phyloP scores from a whole-genome alignment of 64 coral and sea anemone genomes.

The Stichodactyla mertensii region DNA sequence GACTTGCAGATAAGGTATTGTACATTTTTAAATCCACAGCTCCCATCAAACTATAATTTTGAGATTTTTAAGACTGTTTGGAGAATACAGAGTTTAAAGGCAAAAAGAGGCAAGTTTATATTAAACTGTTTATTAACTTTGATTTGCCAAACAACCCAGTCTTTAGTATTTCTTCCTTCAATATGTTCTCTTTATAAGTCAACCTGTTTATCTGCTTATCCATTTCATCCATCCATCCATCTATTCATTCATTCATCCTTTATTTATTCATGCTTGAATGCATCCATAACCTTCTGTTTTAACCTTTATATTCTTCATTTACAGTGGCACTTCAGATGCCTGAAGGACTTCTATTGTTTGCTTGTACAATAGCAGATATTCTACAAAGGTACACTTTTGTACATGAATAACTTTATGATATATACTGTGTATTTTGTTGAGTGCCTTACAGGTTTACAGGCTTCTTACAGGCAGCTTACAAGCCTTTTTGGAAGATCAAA shows the following conservation, averaged over 20 bases:
- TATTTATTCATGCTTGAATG: too few species aligned
- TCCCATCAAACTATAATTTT: slow-evolving; percentile 97
- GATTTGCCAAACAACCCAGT: neutral
- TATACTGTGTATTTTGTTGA: too few species aligned
- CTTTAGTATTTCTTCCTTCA: neutral
- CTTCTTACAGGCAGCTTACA: too few species aligned
- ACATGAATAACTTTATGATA: too few species aligned
- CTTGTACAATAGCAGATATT: slow-evolving; percentile 95
- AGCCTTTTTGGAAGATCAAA: too few species aligned
- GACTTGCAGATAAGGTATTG: neutral
- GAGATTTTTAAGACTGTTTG: slow-evolving; percentile 94
- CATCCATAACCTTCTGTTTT: neutral
- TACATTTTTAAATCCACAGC: slow-evolving; percentile 24
- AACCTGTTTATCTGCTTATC: neutral
- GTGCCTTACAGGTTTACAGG: too few species aligned
- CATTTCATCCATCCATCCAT: neutral
- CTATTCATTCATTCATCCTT: neutral
- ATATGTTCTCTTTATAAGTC: neutral
- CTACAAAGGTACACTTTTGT: slow-evolving; percentile 66
- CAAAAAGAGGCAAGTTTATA: slow-evolving; percentile 53
- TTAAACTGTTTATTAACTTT: neutral
- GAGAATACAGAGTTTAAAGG: slow-evolving; percentile 68
- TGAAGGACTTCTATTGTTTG: slow-evolving; percentile 92
- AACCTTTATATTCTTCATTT: neutral
- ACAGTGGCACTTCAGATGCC: slow-evolving; percentile 95